phyloP scores from a whole-genome alignment of 2,113 vertebrate species.

The Pteronura brasiliensis region DNA sequence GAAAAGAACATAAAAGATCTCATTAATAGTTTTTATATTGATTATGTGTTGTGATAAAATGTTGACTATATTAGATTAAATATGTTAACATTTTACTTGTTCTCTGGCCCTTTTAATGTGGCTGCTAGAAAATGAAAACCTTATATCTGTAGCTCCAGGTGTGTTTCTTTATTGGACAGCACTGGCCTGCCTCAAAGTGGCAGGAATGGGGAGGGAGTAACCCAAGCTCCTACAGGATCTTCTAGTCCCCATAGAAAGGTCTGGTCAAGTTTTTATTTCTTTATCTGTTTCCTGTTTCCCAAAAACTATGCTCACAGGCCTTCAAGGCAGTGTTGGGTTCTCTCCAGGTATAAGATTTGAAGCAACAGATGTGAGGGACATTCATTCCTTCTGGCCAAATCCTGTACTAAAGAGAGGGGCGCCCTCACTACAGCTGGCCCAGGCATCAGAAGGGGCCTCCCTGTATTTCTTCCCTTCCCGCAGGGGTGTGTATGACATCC shows the following conservation, averaged over 20 bases:
- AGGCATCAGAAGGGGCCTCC: background rate
- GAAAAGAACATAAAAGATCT: background rate
- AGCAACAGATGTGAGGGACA: background rate
- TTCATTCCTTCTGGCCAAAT: rapidly evolving
- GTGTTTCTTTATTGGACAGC: background rate
- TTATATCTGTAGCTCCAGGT: background rate
- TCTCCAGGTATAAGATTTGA: background rate
- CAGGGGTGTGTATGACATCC: background rate
- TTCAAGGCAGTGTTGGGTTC: background rate
- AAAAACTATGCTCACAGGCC: background rate
- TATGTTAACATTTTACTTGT: background rate
- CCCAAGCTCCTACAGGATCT: background rate
- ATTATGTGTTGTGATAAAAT: background rate
- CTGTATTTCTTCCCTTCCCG: background rate
- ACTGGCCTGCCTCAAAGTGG: too few relatives aligned
- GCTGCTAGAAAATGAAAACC: background rate
- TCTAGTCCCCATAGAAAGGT: background rate
- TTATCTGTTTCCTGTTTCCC: background rate
- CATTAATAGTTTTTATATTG: background rate
- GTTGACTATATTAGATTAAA: background rate
- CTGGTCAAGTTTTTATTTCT: background rate
- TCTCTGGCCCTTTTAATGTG: background rate
- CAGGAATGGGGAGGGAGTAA: rapidly evolving
- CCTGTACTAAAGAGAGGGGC: background rate
- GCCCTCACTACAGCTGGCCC: background rate